These are phyloP conservation scores for Tetanocera ferruginea DNA, from an alignment of 2,888 invertebrate species.

Conservation along the genomic window DNA sequence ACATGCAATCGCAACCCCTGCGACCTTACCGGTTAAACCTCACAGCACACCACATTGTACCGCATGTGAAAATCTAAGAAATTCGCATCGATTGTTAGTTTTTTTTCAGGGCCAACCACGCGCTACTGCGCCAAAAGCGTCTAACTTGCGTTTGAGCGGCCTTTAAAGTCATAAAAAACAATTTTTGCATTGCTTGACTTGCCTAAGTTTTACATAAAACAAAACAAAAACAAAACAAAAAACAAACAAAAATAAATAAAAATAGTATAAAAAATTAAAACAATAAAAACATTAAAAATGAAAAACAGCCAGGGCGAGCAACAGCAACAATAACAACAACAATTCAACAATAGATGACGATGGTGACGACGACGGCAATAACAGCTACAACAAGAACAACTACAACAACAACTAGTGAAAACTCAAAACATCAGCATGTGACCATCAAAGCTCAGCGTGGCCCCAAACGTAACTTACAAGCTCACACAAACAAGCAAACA, in stretches of 20 bases:
- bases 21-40: not conserved
- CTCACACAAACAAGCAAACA: conserved; percentile 2
- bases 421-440: conserved; percentile 33
- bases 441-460: conserved; percentile 34
- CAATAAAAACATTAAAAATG: not conserved
- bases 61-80: conserved; percentile 6
- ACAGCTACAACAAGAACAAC: not conserved
- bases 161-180: conserved; percentile 22
- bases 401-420: not conserved
- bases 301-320: not conserved
- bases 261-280: not conserved
- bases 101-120: conserved; percentile 20
- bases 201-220: not conserved
- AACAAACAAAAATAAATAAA: not conserved
- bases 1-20: conserved; percentile 8
- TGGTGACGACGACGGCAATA: not conserved
- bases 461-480: not conserved
- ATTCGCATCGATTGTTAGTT: conserved; percentile 16
- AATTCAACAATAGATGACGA: not conserved
- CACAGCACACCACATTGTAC: not conserved
- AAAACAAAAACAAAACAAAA: not conserved
- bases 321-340: conserved; percentile 6
- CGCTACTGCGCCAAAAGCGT: conserved; percentile 10
- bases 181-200: conserved; percentile 13
- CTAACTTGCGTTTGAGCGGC: conserved; percentile 16